phyloP scores from a whole-genome alignment of 1,140 invertebrate species.

The Megalopta genalis region DNA sequence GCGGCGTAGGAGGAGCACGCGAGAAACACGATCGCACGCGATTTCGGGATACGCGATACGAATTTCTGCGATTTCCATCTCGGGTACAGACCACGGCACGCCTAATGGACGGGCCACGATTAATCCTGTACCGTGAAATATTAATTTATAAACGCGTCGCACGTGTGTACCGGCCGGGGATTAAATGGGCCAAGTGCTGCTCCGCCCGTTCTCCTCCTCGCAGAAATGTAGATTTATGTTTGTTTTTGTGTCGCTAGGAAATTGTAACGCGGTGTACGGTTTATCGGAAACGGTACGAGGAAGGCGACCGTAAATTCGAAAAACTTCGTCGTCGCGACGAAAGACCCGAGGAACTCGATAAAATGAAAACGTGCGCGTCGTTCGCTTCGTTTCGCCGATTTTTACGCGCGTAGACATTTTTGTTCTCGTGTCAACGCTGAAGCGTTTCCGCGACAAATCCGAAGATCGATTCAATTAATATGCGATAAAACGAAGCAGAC shows the following conservation, averaged over 20 bases:
- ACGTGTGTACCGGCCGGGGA: not conserved
- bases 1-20: not conserved
- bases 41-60: no score
- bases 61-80: not conserved
- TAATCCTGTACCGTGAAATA: not conserved
- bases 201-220: no score
- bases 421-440: no score
- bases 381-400: no score
- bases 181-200: slow-evolving; percentile 1
- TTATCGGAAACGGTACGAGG: not conserved
- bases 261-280: not conserved
- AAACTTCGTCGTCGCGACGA: no score
- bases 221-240: not conserved
- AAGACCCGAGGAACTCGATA: no score
- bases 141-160: slow-evolving; percentile 14
- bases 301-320: no score
- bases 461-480: no score
- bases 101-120: not conserved
- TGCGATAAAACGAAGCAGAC: no score
- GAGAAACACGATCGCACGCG: not conserved
- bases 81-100: not conserved
- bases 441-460: no score
- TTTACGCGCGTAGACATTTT: no score
- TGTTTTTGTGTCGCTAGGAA: not conserved
- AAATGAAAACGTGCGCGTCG: no score